Conservation (phyloP, 2,888 invertebrate species). For the Drosophila eohydei region DNA sequence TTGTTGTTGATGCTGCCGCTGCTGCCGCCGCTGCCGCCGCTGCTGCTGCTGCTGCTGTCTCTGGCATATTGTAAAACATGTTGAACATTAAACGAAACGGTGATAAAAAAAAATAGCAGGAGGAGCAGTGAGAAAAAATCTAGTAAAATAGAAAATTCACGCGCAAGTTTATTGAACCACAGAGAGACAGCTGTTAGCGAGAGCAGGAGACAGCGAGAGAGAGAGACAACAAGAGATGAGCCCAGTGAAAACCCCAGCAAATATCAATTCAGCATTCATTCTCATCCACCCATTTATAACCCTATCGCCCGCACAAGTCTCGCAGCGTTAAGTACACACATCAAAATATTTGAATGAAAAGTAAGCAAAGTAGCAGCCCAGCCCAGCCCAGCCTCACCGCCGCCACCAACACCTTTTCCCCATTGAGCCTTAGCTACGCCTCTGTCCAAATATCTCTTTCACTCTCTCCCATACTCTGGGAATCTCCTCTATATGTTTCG, state of each 20-base stretch:
- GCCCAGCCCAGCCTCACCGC: slow-evolving; percentile 17
- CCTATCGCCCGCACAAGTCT: slow-evolving; percentile 15
- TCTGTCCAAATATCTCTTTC: slow-evolving; percentile 3
- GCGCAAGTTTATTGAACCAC: slow-evolving; percentile 77
- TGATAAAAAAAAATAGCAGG: slow-evolving; percentile 31
- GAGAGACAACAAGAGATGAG: not conserved
- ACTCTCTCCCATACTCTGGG: slow-evolving; percentile 6
- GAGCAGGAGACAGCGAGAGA: not conserved
- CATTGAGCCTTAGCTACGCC: slow-evolving; percentile 7
- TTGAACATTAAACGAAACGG: slow-evolving; percentile 57
- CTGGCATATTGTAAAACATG: slow-evolving; percentile 65
- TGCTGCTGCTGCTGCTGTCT: slow-evolving; percentile 37
- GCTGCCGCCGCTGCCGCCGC: not conserved
- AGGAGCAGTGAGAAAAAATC: slow-evolving; percentile 32
- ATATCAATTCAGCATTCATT: slow-evolving; percentile 27
- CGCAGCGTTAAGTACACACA: slow-evolving; percentile 57
- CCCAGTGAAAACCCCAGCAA: slow-evolving; percentile 25
- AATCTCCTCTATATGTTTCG: slow-evolving; percentile 9
- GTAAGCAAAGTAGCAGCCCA: slow-evolving; percentile 73
- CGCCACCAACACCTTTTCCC: not conserved
- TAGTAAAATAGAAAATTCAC: slow-evolving; percentile 70
- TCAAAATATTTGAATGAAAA: slow-evolving; percentile 78
- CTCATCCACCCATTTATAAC: not conserved
- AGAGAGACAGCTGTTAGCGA: slow-evolving; percentile 15
- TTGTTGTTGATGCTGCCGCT: slow-evolving; percentile 11